Evolutionary conservation across 2,797 vertebrate genomes (phyloP).

Genomic region (Zalophus californianus): DNA sequence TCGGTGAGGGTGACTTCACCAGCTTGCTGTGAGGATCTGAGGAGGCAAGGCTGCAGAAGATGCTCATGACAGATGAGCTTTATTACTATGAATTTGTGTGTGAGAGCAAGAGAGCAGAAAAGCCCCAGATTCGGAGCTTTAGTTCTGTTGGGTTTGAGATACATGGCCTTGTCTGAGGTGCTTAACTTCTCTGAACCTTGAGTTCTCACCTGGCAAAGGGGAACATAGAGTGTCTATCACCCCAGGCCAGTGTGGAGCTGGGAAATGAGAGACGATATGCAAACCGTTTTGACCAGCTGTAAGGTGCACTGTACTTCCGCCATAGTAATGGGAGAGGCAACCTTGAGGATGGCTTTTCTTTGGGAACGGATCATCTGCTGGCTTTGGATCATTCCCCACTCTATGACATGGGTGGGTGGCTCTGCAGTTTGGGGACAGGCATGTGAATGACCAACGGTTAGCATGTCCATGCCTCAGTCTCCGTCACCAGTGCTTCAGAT

Average conservation of each 20-base stretch:
- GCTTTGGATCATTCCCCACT: not conserved
- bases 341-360: not conserved
- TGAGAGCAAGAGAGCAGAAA: not conserved
- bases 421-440: not conserved
- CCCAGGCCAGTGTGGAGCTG: not conserved
- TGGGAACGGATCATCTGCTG: not conserved
- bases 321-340: not conserved
- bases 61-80: not conserved
- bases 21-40: not conserved
- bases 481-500: not conserved
- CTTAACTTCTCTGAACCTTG: slow-evolving; percentile 10
- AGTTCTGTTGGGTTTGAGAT: not conserved
- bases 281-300: not conserved
- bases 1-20: not conserved
- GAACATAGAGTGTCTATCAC: not conserved
- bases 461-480: not conserved
- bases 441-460: not conserved
- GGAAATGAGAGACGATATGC: not conserved
- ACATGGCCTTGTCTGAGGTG: not conserved
- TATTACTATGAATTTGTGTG: not conserved
- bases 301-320: not conserved
- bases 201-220: not conserved
- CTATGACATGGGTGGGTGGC: not conserved
- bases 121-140: not conserved
- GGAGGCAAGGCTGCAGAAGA: not conserved